Base-by-base conservation (phyloP, 1,140 invertebrate genomes). In the Meloidogyne exigua region DNA sequence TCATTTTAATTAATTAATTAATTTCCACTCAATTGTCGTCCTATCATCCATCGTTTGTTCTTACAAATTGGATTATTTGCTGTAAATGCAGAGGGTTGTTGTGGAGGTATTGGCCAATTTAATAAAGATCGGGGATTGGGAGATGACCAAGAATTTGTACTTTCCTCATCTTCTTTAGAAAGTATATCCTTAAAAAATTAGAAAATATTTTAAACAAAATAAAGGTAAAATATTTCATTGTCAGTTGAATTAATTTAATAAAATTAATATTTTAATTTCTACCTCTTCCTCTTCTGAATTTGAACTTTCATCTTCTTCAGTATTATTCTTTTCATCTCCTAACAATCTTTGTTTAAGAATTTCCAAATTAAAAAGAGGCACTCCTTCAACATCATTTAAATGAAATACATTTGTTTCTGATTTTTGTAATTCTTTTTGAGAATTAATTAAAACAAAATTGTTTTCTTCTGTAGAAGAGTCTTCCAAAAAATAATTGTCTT, bases 401-500 rank as follows among this genome's bases (percentile, higher is more conserved):
- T 57, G 4, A n/a, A 57, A 57, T 57, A 18, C 18, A n/a, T 57
- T 57, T 5, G 49, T n/a, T 57, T n/a, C 18, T 21, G 49, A n/a
- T 57, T 57, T 5, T 9, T 57, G 49, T 7, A 57, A 9, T 57
- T 9, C 18, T 9, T 39, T 39, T 39, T 57, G 18, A 49, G 44
- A 18, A 57, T 57, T 57, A 57, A n/a, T n/a, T n/a, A n/a, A n/a
- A n/a, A 57, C n/a, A 57, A 57, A 57, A 57, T 57, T 57, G 49
- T 57, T 57, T 57, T 57, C 49, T 15, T 57, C 49, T 57, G 18
- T n/a, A 7, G 49, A 57, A 2, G 18, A 57, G n/a, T 57, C n/a
- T 57, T 57, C 49, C 15, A 57, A n/a, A n/a, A 57, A 57, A n/a
- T 57, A 57, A 57, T 57, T 57, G 9, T 57, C 18, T 57, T 18